Evolutionary conservation across 2,113 vertebrate species (phyloP), one percentile per base, ranked within the genome.

Genomic region (Dicrurus megarhynchus): DNA sequence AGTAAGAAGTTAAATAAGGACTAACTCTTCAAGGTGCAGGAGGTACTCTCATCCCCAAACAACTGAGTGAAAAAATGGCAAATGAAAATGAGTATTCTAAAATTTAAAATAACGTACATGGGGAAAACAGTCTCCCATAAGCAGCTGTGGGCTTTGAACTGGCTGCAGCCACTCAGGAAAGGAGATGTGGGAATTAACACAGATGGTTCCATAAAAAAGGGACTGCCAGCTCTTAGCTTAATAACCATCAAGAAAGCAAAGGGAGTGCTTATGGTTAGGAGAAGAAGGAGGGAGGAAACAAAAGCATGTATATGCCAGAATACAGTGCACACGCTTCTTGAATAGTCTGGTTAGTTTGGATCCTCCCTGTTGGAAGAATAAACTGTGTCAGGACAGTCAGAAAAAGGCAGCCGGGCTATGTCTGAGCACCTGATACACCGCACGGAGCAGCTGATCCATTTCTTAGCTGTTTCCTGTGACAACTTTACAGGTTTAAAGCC

Each of bases 291-390:
- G 16, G 21, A 59, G 33, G 60, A 74, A 89, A 63, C 26, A 55
- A 46, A 61, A n/a, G 14, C 9, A 57, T 0, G 1, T 16, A 6
- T 7, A 18, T 13, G 13, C 19, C 64, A 55, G 16, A 74, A 77
- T 5, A 65, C 0, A 6, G 39, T 1, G 6, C 35, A 41, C 0
- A 2, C 0, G 2, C 28, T 71, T 41, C 33, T 61, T 64, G 6
- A 64, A 22, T 1, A 42, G 37, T 37, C 39, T 7, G 30, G 24
- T 13, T 61, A 30, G 41, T 74, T 3, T 37, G 28, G 55, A 49
- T 65, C 18, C 44, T 70, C 42, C n/a, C 30, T 5, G 50, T 24
- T 2, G 3, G 59, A 57, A 84, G 35, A 63, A 67, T 10, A 22
- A 87, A 56, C 27, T 37, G 12, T 9, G 30, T 6, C 30, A 84